Base-by-base conservation (phyloP, 1,140 invertebrate genomes). In the Trichoplusia ni region DNA sequence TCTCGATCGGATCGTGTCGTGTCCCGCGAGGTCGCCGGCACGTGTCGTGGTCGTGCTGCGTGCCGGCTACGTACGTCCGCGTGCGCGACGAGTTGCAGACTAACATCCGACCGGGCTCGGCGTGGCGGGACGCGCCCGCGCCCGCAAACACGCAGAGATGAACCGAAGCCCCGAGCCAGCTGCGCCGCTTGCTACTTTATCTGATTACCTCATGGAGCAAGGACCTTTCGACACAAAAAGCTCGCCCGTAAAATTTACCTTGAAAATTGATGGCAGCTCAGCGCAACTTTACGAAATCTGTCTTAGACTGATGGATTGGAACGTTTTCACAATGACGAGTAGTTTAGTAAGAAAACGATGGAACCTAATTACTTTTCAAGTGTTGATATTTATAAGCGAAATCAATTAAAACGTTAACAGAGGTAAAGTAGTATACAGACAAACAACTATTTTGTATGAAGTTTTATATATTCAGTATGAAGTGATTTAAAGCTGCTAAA, bases 141-240 rank as follows among this genome's bases (percentile, higher is more conserved):
- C 56, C 35, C 49, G 31, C 51, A 54, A 54, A 38, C 70, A 67
- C 58, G 62, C 66, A 29, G 80, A 86, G 83, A 88, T 85, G 83
- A 79, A 81, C 81, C 75, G 81, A 79, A 79, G 73, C 72, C 69
- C 70, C 71, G 64, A 73, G 59, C 66, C 79, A 83, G 83, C 81
- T 82, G 82, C 78, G 56, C 67, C 47, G 35, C 19, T 49, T 53
- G 64, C 69, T 67, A 69, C 77, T 80, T 78, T 83, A 86, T 81
- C 79, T 72, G 79, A 84, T 86, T 86, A 85, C 81, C 78, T 85
- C 84, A 85, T 83, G 83, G 85, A 81, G 84, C 85, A 90, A 90
- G 87, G 87, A 90, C 87, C 87, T 88, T 86, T 81, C 84, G 78
- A 80, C 77, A 80, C 78, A 84, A 76, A 79, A 82, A 84, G 78